Base-by-base conservation (phyloP, 2,888 invertebrate genomes). In the Anodontia alba region DNA sequence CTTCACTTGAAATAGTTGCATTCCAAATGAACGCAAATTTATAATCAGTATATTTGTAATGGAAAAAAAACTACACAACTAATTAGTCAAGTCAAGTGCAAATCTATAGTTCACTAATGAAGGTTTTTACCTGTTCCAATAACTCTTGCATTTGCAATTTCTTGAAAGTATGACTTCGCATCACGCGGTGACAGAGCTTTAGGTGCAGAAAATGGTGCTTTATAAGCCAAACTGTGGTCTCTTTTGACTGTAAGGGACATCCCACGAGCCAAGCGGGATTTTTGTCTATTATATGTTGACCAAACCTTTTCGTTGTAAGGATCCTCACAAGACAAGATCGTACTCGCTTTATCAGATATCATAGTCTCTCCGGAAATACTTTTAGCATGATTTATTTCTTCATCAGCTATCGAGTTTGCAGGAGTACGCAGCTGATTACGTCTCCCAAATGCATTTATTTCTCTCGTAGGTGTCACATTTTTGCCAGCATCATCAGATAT, bases 41-140 rank as follows among this genome's bases (percentile, higher is more conserved):
- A n/a, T n/a, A n/a, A n/a, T n/a, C n/a, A n/a, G n/a, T n/a, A n/a
- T n/a, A n/a, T n/a, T n/a, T n/a, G n/a, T n/a, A n/a, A n/a, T n/a
- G n/a, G n/a, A n/a, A n/a, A n/a, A n/a, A n/a, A n/a, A n/a, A n/a
- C n/a, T n/a, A n/a, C n/a, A n/a, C n/a, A n/a, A n/a, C n/a, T n/a
- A n/a, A n/a, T n/a, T n/a, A n/a, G n/a, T n/a, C n/a, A n/a, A n/a
- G n/a, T n/a, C n/a, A n/a, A n/a, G n/a, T n/a, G n/a, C n/a, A n/a
- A n/a, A n/a, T n/a, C n/a, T n/a, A n/a, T n/a, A n/a, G n/a, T n/a
- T n/a, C n/a, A n/a, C n/a, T n/a, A n/a, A n/a, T n/a, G n/a, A n/a
- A n/a, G n/a, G n/a, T n/a, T 62, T 33, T 71, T 88, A 89, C 89
- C 89, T 82, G 83, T 83, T 38, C 89, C 89, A 17, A 86, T 72